Evolutionary conservation across 2,797 vertebrate species (phyloP).

Genomic region (Serranus cabrilla): DNA sequence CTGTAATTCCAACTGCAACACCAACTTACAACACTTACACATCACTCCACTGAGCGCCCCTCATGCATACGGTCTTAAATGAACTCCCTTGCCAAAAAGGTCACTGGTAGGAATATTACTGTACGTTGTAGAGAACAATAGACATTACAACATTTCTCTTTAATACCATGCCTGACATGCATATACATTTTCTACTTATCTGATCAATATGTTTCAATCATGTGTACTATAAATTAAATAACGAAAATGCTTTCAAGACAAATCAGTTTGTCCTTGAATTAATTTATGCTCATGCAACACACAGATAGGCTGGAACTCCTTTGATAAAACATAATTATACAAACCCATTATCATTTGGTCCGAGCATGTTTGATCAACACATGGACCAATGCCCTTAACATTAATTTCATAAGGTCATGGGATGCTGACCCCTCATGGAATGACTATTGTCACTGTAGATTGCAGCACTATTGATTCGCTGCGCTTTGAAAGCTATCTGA

Average conservation of each 20-base stretch:
- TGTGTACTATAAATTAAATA: not conserved
- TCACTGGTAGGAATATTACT: not conserved
- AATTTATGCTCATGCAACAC: conserved; percentile 54
- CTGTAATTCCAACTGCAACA: not conserved
- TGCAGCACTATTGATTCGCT: conserved; percentile 76
- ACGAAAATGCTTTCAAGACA: conserved; percentile 11
- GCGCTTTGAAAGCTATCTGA: conserved; percentile 76
- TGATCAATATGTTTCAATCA: not conserved
- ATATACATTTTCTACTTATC: conserved; percentile 19
- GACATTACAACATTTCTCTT: conserved; percentile 6
- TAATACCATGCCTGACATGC: conserved; percentile 8
- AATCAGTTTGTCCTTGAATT: conserved; percentile 46
- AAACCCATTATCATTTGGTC: conserved; percentile 55
- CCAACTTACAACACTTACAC: not conserved
- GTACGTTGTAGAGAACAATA: not conserved
- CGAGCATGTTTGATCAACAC: conserved; percentile 61
- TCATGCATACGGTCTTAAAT: not conserved
- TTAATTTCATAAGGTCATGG: conserved; percentile 68
- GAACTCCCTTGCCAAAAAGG: not conserved
- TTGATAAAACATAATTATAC: conserved; percentile 62
- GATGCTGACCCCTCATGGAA: conserved; percentile 60
- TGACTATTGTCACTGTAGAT: conserved; percentile 76
- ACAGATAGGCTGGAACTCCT: conserved; percentile 46
- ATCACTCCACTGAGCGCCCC: not conserved
- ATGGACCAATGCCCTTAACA: conserved; percentile 55